Base-by-base conservation (phyloP, 2,113 vertebrate genomes). In the Monopterus albus region DNA sequence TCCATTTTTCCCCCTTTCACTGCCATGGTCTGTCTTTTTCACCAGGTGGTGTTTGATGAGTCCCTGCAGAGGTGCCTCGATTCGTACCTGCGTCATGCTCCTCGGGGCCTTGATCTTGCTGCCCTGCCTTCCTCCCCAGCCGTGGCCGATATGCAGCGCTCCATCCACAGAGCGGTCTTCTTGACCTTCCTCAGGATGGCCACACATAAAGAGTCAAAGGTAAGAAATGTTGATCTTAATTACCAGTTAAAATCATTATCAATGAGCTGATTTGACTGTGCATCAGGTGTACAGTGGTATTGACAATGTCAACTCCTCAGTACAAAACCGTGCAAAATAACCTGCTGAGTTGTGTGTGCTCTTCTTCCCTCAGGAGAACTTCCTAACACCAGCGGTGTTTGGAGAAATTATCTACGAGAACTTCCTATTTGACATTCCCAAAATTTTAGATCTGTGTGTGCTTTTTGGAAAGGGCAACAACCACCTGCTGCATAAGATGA, bases 141-240 rank as follows among this genome's bases (percentile, higher is more conserved):
- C 1, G 93, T 96, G 52, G 86, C 83, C 0, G 91, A 95, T 29
- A 79, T 93, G 85, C 95, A 98, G 88, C 94, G 88, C 9, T 74
- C 76, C n/a, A 83, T 99, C 21, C 96, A 98, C 70, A 92, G 76
- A 6, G 87, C 82, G 0, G 78, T 98, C 69, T 99, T 99, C 85
- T 90, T 99, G 79, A 94, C 94, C 17, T 99, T 98, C 83, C 95
- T 99, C 50, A 93, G 98, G 36, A 99, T 98, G 96, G 96, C 97
- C 51, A 98, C 98, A 0, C 96, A 99, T 83, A 99, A 97, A 81
- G 98, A 99, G 83, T 98, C 97, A 70, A 98, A 97, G 95, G 98
- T 98, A 50, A 38, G 49, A 33, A 13, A 31, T 23, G 3, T 12
- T 18, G 14, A 2, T 25, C 1, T 18, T 12, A 31, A 15, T 13